phyloP scores from a whole-genome alignment of 2,888 invertebrate genomes.

The Petrophora chlorosata region DNA sequence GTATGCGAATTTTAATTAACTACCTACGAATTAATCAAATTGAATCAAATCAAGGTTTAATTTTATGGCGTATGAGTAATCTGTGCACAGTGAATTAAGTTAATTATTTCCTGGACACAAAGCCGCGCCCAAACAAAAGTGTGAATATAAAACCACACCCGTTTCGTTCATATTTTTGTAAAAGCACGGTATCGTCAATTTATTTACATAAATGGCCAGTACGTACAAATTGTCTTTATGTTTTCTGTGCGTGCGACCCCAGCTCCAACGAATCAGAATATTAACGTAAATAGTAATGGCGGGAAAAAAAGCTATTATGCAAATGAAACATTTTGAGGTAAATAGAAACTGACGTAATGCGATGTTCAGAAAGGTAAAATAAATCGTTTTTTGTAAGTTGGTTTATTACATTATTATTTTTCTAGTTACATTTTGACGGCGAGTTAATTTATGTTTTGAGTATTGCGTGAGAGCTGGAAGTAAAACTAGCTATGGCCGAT shows the following conservation, averaged over 20 bases:
- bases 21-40: slow-evolving; percentile 19
- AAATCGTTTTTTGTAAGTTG: slow-evolving; percentile 69
- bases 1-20: slow-evolving; percentile 57
- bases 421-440: slow-evolving; percentile 48
- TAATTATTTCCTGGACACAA: slow-evolving; percentile 55
- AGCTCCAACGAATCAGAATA: slow-evolving; percentile 78
- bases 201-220: slow-evolving; percentile 82
- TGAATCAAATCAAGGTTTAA: slow-evolving; percentile 21
- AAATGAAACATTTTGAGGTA: slow-evolving; percentile 83
- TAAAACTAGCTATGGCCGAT: slow-evolving; percentile 3
- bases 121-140: slow-evolving; percentile 70
- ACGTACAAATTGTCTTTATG: slow-evolving; percentile 81
- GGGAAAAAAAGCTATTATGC: slow-evolving; percentile 83
- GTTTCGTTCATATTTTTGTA: slow-evolving; percentile 69
- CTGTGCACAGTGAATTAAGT: slow-evolving; percentile 49
- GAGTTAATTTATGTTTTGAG: slow-evolving; percentile 40
- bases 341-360: slow-evolving; percentile 79
- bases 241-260: slow-evolving; percentile 81
- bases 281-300: slow-evolving; percentile 81
- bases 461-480: slow-evolving; percentile 29
- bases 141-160: slow-evolving; percentile 72
- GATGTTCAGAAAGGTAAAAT: slow-evolving; percentile 74
- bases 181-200: slow-evolving; percentile 75
- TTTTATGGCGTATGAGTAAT: slow-evolving; percentile 30
- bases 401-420: slow-evolving; percentile 65